Evolutionary conservation across 92 coral and sea anemone species (phyloP).

Genomic region (Heliopora coerulea): DNA sequence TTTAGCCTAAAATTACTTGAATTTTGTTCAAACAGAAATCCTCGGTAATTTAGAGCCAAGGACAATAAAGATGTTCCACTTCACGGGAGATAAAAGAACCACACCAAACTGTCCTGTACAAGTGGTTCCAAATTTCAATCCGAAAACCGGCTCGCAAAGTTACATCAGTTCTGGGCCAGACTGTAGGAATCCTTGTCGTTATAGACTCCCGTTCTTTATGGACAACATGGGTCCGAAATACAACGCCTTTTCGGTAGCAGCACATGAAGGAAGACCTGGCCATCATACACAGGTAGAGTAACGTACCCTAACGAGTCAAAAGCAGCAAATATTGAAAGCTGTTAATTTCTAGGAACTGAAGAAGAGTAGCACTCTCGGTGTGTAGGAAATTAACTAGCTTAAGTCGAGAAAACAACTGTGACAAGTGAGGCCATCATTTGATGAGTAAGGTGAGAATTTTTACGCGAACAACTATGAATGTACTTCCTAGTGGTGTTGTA

Average conservation of each 20-base stretch:
- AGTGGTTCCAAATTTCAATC: slow-evolving; percentile 92
- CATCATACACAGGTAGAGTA: slow-evolving; percentile 92
- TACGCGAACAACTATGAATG: no score
- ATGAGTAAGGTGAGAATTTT: no score
- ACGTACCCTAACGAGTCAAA: no score
- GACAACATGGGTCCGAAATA: slow-evolving; percentile 91
- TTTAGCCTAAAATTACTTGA: no score
- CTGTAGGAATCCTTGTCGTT: slow-evolving; percentile 56
- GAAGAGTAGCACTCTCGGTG: no score
- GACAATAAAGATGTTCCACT: slow-evolving; percentile 76
- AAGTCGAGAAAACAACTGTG: no score
- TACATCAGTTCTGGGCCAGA: slow-evolving; percentile 51
- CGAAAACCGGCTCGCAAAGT: slow-evolving; percentile 97
- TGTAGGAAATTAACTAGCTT: no score
- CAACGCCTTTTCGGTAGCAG: slow-evolving; percentile 94
- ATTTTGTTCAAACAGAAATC: slow-evolving; percentile 44
- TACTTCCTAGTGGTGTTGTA: no score
- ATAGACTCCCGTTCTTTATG: slow-evolving; percentile 81
- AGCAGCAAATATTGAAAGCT: no score
- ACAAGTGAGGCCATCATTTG: no score
- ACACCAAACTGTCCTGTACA: slow-evolving; percentile 89
- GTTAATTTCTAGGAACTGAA: no score
- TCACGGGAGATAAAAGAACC: slow-evolving; percentile 73
- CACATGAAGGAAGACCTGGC: slow-evolving; percentile 98
- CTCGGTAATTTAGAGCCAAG: slow-evolving; percentile 71